These are phyloP conservation scores for Ochropleura plecta DNA, from an alignment of 2,888 invertebrate genomes.

Conservation along the genomic window DNA sequence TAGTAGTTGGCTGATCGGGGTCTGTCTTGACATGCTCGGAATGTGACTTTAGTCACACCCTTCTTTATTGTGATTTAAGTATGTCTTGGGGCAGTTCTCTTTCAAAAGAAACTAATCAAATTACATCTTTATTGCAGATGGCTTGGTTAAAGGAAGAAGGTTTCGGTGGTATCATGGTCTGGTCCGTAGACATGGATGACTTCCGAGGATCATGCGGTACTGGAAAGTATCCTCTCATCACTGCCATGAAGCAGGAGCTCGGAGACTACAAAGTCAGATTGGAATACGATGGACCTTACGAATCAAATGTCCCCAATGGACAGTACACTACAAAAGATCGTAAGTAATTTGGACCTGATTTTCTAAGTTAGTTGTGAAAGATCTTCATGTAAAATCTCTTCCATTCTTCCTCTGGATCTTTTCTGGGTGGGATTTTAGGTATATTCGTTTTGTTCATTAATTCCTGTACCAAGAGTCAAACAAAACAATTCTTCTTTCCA, in stretches of 20 bases:
- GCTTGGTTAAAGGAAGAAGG: constrained; percentile 98
- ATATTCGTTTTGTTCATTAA: neutral
- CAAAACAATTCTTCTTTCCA: constrained; percentile 75
- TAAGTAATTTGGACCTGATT: constrained; percentile 88
- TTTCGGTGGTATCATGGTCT: constrained; percentile 98
- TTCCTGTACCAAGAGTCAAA: neutral
- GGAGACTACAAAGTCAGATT: constrained; percentile 95
- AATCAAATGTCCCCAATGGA: constrained; percentile 92
- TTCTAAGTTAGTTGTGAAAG: no score
- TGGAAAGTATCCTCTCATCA: constrained; percentile 97
- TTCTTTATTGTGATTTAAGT: no score
- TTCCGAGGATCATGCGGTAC: constrained; percentile 97
- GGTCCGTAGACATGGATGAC: constrained; percentile 99
- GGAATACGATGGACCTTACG: constrained; percentile 97
- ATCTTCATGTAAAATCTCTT: neutral
- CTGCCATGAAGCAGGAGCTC: constrained; percentile 96
- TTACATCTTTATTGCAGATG: constrained; percentile 91
- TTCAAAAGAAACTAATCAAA: neutral
- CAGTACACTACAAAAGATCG: constrained; percentile 97
- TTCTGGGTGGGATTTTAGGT: neutral
- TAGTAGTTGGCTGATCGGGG: no score
- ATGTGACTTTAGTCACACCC: no score
- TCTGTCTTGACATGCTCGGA: no score
- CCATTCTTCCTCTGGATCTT: neutral
- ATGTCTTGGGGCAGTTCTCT: no score